Evolutionary conservation across 2,888 invertebrate genomes (phyloP), one percentile per base, ranked within the genome.

Genomic region (Lathronympha strigana): DNA sequence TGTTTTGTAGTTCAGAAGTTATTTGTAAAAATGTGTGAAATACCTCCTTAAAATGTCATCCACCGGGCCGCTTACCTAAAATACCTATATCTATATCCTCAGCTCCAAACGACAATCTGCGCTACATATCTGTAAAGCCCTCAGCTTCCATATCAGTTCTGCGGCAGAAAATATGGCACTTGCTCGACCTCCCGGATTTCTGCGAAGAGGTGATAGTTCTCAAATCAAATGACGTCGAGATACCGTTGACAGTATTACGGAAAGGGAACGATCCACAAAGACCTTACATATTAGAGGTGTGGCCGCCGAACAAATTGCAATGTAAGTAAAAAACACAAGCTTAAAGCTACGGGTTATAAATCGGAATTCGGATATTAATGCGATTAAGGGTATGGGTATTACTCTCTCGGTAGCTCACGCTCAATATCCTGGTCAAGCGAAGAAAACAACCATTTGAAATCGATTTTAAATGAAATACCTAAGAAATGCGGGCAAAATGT

Each of bases 131-230:
- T 1, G 83, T 90, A 2, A 88, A 76, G 43, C 86, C 89, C 0
- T 74, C 73, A 1, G 84, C 90, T 0, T 90, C 91, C 0, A 76
- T 87, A 67, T 83, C 79, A 0, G 76, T 79, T n/a, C 74, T 92
- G 0, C 82, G 91, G 1, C 85, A 87, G 55, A 92, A 92, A 76
- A 75, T 92, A 5, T 92, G 91, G 91, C 77, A 88, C 69, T 73
- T 92, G 8, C 79, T 92, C 8, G 82, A 90, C 19, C 70, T 92
- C 23, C 91, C 91, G 0, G 91, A 92, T 72, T 92, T 81, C 64
- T 90, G 90, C 64, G 90, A 92, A 40, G 91, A 92, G 73, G 69
- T 87, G 8, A 89, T 92, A 47, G 73, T 89, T 33, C 76, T 92
- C 17, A 90, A 87, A 68, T 75, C 80, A 0, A 74, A 73, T 4